Base-by-base conservation (phyloP, 2,113 vertebrate species). In the Ophiodon elongatus region DNA sequence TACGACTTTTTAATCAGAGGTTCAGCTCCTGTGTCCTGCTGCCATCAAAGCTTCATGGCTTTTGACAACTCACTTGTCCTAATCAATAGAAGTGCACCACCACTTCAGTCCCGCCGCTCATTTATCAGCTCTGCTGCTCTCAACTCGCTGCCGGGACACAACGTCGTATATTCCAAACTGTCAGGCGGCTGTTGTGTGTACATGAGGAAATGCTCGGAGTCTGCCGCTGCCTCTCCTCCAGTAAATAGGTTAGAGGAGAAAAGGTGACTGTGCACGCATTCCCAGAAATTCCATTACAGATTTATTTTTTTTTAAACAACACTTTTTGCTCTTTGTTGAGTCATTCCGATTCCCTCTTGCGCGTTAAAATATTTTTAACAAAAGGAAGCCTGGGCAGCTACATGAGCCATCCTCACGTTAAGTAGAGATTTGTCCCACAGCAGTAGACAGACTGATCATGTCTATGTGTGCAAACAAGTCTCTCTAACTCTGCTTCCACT, bases 31-130 rank as follows among this genome's bases (percentile, higher is more conserved):
- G 17, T 33, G 15, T 57, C 13, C 19, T 75, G 21, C 57, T 74
- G 15, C 39, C 25, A 54, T 27, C 25, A 78, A 70, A 54, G 19
- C 60, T 25, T 78, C 54, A 74, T 60, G 37, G 79, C 62, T 25
- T 74, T 54, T 33, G 74, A 64, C 68, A 62, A 59, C 62, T 25
- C 25, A 66, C 37, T 76, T 14, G 4, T 29, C 45, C 39, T 29
- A 54, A 90, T 90, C 85, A 86, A 87, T 87, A 78, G 41, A 64
- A 84, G 54, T 73, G 72, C n/a, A 37, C 60, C 15, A 19, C 50
- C 25, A 21, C 72, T 56, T 73, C 41, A n/a, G 4, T 60, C 52
- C 41, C 3, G 2, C 31, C 13, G 31, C 43, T 67, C 70, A 76
- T 89, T 77, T 45, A 85, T 85, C 79, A 82, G 74, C 75, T 63